These are phyloP conservation scores for Drosophila quinaria DNA, from an alignment of 2,888 invertebrate species.

Conservation along the genomic window DNA sequence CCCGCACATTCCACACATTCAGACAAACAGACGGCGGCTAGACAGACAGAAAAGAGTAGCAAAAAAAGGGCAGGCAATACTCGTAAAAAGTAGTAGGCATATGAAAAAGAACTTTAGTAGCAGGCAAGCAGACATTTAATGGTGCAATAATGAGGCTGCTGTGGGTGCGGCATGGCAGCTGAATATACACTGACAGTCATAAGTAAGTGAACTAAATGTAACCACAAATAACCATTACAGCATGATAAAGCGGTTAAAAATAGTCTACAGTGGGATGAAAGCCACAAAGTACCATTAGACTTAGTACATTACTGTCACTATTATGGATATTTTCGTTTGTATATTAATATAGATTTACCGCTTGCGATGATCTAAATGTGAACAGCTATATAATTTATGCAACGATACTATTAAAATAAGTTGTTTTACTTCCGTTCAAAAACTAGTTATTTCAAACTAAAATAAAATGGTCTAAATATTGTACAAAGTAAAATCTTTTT, in stretches of 20 bases:
- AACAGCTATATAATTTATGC: slow-evolving; percentile 8
- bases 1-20: slow-evolving; percentile 26
- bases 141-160: slow-evolving; percentile 57
- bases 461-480: background rate
- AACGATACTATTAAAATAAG: background rate
- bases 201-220: slow-evolving; percentile 28
- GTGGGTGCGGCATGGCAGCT: slow-evolving; percentile 33
- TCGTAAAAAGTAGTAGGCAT: slow-evolving; percentile 59
- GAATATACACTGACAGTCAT: slow-evolving; percentile 34
- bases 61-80: slow-evolving; percentile 26
- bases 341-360: background rate
- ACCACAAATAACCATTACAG: slow-evolving; percentile 19
- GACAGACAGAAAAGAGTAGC: slow-evolving; percentile 39
- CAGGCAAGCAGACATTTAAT: slow-evolving; percentile 67
- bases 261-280: background rate
- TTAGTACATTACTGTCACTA: slow-evolving; percentile 7
- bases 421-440: background rate
- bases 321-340: background rate
- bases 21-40: slow-evolving; percentile 64
- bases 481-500: background rate
- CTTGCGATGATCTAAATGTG: background rate
- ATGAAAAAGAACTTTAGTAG: slow-evolving; percentile 60
- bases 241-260: slow-evolving; percentile 27
- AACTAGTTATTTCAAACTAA: background rate
- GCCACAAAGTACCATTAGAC: slow-evolving; percentile 14